phyloP scores from a whole-genome alignment of 2,797 vertebrate genomes.

The Furcifer pardalis region DNA sequence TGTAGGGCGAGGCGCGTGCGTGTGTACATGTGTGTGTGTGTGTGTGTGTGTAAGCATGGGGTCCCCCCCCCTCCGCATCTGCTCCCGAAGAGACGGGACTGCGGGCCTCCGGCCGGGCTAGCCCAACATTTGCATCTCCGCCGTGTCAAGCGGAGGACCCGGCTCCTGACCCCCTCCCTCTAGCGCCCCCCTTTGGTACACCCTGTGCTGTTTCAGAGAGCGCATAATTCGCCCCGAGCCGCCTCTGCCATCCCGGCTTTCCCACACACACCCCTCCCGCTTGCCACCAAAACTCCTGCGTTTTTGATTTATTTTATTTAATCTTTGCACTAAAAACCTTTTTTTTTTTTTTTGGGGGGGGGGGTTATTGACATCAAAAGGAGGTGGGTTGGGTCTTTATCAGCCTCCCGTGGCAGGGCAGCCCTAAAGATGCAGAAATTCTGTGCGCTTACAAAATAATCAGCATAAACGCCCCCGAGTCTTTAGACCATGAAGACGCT shows the following conservation, averaged over 20 bases:
- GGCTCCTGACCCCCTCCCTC: slow-evolving; percentile 35
- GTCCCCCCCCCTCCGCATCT: neutral
- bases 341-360: neutral
- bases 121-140: slow-evolving; percentile 68
- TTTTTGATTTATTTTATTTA: slow-evolving; percentile 36
- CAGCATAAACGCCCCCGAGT: too few relatives aligned
- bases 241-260: too few relatives aligned
- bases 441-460: too few relatives aligned
- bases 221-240: too few relatives aligned
- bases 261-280: too few relatives aligned
- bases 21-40: too few relatives aligned
- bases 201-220: too few relatives aligned
- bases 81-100: slow-evolving; percentile 14
- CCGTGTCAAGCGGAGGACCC: slow-evolving; percentile 75
- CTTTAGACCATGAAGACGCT: too few relatives aligned
- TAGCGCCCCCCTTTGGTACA: slow-evolving; percentile 71
- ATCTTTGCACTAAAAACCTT: slow-evolving; percentile 56
- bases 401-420: neutral
- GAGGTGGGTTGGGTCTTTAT: too few relatives aligned
- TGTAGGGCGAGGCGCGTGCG: slow-evolving; percentile 75
- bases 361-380: too few relatives aligned
- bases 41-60: neutral
- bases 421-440: too few relatives aligned
- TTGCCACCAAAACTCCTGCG: slow-evolving; percentile 57
- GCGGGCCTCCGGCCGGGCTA: slow-evolving; percentile 33